Conservation (phyloP, 2,797 vertebrate species). For the Margarornis squamiger region DNA sequence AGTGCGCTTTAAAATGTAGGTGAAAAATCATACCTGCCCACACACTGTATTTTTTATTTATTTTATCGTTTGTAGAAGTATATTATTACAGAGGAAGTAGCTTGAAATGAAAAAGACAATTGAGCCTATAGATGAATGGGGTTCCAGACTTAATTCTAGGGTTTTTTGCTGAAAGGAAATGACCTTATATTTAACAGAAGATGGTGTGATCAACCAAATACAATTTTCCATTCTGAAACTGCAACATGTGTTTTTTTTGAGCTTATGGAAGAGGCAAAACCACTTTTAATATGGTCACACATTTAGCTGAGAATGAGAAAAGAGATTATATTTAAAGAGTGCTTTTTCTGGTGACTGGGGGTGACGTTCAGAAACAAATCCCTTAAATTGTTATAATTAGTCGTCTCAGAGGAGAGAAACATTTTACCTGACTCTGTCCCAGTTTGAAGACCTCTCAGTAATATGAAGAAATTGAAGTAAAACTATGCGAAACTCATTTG, state of each 20-base stretch:
- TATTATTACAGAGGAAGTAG: not conserved
- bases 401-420: slow-evolving; percentile 38
- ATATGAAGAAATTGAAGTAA: slow-evolving; percentile 10
- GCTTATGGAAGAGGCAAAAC: not conserved
- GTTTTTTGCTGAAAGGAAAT: not conserved
- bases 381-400: slow-evolving; percentile 51
- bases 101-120: not conserved
- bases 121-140: not conserved
- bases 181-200: not conserved
- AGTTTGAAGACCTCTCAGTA: slow-evolving; percentile 48
- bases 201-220: not conserved
- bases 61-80: not conserved
- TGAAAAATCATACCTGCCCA: not conserved
- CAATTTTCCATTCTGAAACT: not conserved
- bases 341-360: not conserved
- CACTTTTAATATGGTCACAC: not conserved
- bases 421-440: slow-evolving; percentile 50
- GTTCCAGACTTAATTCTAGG: not conserved
- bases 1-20: not conserved
- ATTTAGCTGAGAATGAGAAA: slow-evolving; percentile 1
- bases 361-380: slow-evolving; percentile 10
- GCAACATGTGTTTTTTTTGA: not conserved
- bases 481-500: slow-evolving; percentile 33
- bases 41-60: not conserved
- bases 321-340: not conserved